Percentiles rank a stretch among this genome's conserved stretches.
Evolutionary conservation across 2,113 vertebrate genomes (phyloP).

Genomic region (Muntiacus reevesi): DNA sequence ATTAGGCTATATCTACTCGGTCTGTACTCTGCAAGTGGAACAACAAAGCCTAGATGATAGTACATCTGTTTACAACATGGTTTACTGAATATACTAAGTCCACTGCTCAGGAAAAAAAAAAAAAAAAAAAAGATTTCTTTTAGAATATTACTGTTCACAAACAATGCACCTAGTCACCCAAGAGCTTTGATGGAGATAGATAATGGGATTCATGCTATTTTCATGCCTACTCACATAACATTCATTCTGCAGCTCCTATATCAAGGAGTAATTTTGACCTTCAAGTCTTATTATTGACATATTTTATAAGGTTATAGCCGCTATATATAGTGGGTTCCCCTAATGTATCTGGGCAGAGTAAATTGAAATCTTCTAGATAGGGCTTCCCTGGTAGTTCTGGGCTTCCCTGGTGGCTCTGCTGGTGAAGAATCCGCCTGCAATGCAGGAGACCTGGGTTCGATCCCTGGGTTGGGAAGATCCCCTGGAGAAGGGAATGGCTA

Average conservation of each 20-base stretch:
- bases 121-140: neutral
- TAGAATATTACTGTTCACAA: neutral
- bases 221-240: neutral
- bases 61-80: neutral
- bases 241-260: neutral
- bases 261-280: neutral
- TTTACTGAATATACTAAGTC: neutral
- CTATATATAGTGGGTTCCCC: neutral
- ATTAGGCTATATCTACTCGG: neutral
- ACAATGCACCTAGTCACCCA: neutral
- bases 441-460: neutral
- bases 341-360: neutral
- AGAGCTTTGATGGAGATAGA: neutral
- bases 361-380: neutral
- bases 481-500: neutral
- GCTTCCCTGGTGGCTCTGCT: neutral
- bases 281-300: neutral
- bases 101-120: neutral
- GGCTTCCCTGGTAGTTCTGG: neutral
- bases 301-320: neutral
- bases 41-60: neutral
- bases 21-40: neutral
- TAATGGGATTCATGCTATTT: neutral
- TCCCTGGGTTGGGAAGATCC: neutral
- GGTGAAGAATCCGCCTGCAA: neutral